Evolutionary conservation across 2,888 invertebrate genomes (phyloP), one percentile per base, ranked within the genome.

Genomic region (Meteorus colon): DNA sequence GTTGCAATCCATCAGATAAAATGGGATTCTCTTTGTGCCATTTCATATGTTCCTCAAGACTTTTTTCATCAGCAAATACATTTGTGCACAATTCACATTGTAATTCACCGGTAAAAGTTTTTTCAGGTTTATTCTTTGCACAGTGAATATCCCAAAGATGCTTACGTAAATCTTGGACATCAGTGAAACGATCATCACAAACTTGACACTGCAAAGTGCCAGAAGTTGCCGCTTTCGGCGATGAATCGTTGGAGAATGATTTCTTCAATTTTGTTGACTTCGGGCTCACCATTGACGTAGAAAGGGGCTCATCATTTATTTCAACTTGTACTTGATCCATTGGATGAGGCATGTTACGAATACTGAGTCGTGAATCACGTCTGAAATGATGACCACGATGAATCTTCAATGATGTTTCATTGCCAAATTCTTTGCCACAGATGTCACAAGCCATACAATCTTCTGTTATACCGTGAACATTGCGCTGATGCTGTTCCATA

Each of bases 391-490:
- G 93, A 86, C 91, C 93, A 88, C 88, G 91, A 88, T 92, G 94
- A 89, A 90, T 94, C 70, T 92, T 93, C 37, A 94, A 86, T 14
- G 94, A 93, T 24, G 91, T 89, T 29, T 93, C 93, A 16, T 94
- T 93, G 77, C 91, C 92, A 69, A 94, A 92, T 0, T 91, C 90
- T 79, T 93, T 93, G 1, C 92, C 92, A 81, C 94, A 94, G 71
- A 93, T 91, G 80, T 92, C 92, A 82, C 94, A 94, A 86, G 92
- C 91, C 82, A 92, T 92, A 77, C 91, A 87, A 48, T 91, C 77
- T 48, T 76, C 76, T 14, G 74, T 79, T 14, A 79, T 74, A 0
- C 83, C 84, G 24, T 89, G 89, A 1, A 82, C 81, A 0, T 82
- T 84, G 1, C 80, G 79, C n/a, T 84, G 84, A 71, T 90, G 89